A percentile compares a stretch with the other conserved stretches of the same genome.
phyloP scores from a whole-genome alignment of 2,113 vertebrate species.

The Mesocricetus auratus region DNA sequence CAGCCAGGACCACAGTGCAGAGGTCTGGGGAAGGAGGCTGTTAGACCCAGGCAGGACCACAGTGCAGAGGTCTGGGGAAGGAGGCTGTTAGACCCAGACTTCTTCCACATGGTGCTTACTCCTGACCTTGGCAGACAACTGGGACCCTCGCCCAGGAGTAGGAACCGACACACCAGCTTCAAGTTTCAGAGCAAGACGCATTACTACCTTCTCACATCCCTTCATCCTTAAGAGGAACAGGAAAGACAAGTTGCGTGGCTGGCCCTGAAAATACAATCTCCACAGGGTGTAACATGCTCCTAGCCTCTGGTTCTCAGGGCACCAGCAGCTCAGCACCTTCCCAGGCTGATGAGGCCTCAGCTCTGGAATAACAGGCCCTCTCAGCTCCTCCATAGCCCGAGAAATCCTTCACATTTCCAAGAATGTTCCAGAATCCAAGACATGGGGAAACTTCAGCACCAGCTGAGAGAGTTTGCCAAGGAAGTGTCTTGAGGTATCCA shows the following conservation, averaged over 20 bases:
- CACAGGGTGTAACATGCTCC: background rate
- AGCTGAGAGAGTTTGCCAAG: background rate
- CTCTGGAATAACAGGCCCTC: background rate
- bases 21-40: background rate
- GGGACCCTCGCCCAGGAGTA: slow-evolving; percentile 7
- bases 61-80: background rate
- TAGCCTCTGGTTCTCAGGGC: background rate
- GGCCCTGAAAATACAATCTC: slow-evolving; percentile 50
- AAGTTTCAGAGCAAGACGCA: slow-evolving; percentile 40
- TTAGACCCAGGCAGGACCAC: background rate
- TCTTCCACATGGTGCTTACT: slow-evolving; percentile 45
- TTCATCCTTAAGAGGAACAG: background rate
- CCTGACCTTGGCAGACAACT: background rate
- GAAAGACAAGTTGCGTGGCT: background rate
- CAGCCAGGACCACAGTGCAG: background rate
- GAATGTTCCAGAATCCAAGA: background rate
- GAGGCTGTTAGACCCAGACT: background rate
- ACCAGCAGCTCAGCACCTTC: background rate
- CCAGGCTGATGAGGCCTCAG: background rate
- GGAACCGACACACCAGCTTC: slow-evolving; percentile 49
- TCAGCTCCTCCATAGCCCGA: background rate
- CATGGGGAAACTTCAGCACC: background rate
- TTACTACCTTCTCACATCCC: background rate
- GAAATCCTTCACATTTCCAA: background rate
- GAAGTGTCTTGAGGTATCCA: background rate